A percentile compares a stretch with the other conserved stretches of the same genome.
phyloP scores from a whole-genome alignment of 2,113 vertebrate species.

The Smithornis capensis region DNA sequence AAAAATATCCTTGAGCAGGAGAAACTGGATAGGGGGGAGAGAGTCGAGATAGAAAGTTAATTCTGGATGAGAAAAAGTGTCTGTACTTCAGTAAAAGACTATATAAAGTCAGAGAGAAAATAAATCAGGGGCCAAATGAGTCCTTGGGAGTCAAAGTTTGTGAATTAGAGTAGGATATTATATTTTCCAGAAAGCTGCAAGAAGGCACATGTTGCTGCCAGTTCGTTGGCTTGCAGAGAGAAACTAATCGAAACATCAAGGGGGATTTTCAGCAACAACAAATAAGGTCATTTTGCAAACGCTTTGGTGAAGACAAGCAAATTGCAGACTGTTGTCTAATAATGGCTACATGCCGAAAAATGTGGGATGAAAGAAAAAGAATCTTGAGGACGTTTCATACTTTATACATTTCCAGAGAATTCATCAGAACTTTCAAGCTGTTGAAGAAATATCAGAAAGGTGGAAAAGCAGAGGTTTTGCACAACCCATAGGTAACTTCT shows the following conservation, averaged over 20 bases:
- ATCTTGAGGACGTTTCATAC: not conserved
- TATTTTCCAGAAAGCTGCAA: not conserved
- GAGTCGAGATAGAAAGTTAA: not conserved
- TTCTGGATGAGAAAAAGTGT: not conserved
- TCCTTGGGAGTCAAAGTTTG: not conserved
- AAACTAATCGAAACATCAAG: not conserved
- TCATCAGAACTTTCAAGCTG: not conserved
- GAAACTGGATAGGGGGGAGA: not conserved
- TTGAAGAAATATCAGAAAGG: not conserved
- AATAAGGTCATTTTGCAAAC: not conserved
- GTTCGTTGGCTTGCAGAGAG: not conserved
- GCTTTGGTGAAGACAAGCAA: not conserved
- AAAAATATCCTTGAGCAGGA: not conserved
- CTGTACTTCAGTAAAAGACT: not conserved
- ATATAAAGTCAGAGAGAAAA: not conserved
- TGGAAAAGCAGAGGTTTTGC: not conserved
- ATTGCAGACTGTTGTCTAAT: not conserved
- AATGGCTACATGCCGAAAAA: not conserved
- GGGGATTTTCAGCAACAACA: not conserved
- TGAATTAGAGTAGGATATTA: not conserved
- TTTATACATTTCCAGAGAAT: not conserved
- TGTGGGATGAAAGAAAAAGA: not conserved
- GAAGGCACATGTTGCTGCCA: not conserved
- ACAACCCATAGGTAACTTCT: not conserved
- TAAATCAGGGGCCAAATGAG: not conserved